Conservation (phyloP, 2,113 vertebrate species). For the Sitta europaea region DNA sequence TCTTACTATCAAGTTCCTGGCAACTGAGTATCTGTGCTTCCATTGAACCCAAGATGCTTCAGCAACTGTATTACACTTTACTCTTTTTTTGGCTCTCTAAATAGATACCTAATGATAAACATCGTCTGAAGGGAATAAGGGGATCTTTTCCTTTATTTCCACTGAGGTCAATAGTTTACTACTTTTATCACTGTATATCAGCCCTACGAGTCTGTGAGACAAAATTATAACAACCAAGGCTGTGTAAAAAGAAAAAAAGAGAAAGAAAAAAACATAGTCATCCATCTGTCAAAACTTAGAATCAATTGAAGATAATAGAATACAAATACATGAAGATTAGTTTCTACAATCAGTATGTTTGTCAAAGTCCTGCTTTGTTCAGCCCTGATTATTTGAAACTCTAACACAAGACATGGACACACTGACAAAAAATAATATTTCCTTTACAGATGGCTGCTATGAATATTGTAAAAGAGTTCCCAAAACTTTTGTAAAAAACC, state of each 20-base stretch:
- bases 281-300: not conserved
- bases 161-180: not conserved
- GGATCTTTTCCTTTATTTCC: not conserved
- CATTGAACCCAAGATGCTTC: not conserved
- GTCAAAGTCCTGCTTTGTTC: not conserved
- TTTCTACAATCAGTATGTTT: not conserved
- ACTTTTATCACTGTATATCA: not conserved
- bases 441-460: not conserved
- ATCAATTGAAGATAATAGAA: not conserved
- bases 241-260: not conserved
- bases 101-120: not conserved
- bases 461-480: not conserved
- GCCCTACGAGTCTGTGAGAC: not conserved
- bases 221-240: not conserved
- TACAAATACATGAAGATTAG: not conserved
- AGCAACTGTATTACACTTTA: not conserved
- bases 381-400: not conserved
- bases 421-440: not conserved
- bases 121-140: not conserved
- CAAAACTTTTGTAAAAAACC: not conserved
- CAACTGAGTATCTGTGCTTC: not conserved
- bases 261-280: not conserved
- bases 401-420: not conserved
- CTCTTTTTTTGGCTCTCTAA: not conserved
- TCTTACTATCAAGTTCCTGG: not conserved